phyloP scores from a whole-genome alignment of 2,888 invertebrate genomes.

The Lysandra coridon region DNA sequence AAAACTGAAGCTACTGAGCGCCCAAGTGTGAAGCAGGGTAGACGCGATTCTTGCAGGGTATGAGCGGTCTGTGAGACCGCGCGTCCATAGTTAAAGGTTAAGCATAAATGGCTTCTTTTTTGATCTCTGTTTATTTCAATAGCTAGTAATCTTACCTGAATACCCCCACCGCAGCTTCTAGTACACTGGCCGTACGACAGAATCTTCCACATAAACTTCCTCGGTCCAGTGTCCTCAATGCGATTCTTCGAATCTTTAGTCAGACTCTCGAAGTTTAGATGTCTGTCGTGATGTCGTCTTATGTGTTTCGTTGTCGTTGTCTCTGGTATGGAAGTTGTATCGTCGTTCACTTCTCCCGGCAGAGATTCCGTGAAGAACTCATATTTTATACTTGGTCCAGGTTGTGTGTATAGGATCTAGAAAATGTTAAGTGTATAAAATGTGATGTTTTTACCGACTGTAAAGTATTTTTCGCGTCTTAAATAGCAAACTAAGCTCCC shows the following conservation, averaged over 20 bases:
- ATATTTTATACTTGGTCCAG: constrained; percentile 94
- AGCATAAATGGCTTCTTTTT: too few species aligned
- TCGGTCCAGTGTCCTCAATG: constrained; percentile 61
- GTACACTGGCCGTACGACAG: constrained; percentile 89
- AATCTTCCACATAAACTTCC: constrained; percentile 88
- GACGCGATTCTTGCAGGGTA: too few species aligned
- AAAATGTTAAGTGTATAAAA: constrained; percentile 37
- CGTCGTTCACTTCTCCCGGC: constrained; percentile 62
- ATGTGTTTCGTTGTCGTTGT: constrained; percentile 53
- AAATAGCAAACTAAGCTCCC: too few species aligned
- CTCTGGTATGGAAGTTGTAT: constrained; percentile 37
- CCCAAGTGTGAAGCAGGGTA: too few species aligned
- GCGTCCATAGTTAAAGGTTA: too few species aligned
- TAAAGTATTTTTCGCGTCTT: too few species aligned
- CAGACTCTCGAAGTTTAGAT: constrained; percentile 50
- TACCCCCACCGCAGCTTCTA: constrained; percentile 89
- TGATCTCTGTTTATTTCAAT: too few species aligned
- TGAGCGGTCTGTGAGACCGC: too few species aligned
- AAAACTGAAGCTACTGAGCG: too few species aligned
- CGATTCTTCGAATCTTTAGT: constrained; percentile 52
- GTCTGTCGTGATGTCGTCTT: constrained; percentile 60
- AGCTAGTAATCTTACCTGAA: constrained; percentile 71
- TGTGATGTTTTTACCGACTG: too few species aligned
- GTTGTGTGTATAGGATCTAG: constrained; percentile 89
- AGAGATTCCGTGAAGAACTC: constrained; percentile 90